Conservation (phyloP, 2,797 vertebrate genomes). For the Myripristis jacobus region DNA sequence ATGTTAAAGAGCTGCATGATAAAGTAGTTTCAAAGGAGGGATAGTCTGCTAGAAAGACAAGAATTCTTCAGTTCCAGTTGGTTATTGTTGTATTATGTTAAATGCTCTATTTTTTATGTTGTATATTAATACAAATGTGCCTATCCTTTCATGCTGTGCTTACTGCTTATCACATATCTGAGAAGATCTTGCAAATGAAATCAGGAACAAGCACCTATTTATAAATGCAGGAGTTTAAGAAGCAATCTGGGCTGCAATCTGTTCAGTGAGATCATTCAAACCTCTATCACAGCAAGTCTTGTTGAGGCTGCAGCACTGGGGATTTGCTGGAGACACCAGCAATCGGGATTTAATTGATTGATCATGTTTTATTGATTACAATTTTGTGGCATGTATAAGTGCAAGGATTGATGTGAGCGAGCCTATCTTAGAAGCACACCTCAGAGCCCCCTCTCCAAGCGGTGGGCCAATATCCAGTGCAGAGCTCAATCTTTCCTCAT, state of each 20-base stretch:
- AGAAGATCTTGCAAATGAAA: slow-evolving; percentile 68
- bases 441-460: background rate
- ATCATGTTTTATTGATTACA: slow-evolving; percentile 35
- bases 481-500: slow-evolving; percentile 3
- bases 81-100: background rate
- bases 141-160: slow-evolving; percentile 6
- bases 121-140: background rate
- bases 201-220: slow-evolving; percentile 69
- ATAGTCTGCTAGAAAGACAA: background rate
- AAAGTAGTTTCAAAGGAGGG: background rate
- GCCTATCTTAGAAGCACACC: slow-evolving; percentile 4
- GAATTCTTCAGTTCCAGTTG: background rate
- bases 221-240: slow-evolving; percentile 77
- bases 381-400: slow-evolving; percentile 4
- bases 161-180: slow-evolving; percentile 51
- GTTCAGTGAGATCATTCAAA: slow-evolving; percentile 77
- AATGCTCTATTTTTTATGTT: background rate
- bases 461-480: background rate
- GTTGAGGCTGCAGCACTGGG: slow-evolving; percentile 46
- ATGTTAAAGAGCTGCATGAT: background rate
- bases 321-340: slow-evolving; percentile 35
- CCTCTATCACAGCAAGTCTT: slow-evolving; percentile 54
- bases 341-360: slow-evolving; percentile 38
- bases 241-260: slow-evolving; percentile 82
- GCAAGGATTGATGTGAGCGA: slow-evolving; percentile 6